Conservation (phyloP, 2,888 invertebrate genomes). For the Lasioglossum lativentre region DNA sequence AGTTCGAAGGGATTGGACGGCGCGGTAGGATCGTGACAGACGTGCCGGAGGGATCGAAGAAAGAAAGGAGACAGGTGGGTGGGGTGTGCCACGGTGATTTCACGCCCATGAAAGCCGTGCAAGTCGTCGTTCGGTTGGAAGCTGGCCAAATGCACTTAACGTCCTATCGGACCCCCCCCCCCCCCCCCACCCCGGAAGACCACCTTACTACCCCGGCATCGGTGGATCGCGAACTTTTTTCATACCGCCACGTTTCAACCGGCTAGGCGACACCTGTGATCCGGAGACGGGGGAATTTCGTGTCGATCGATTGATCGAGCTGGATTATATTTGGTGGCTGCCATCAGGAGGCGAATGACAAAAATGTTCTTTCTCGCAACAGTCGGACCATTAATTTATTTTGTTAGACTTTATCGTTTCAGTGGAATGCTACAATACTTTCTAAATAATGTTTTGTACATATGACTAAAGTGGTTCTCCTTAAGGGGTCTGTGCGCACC, state of each 20-base stretch:
- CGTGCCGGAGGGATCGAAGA: constrained; percentile 41
- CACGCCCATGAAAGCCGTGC: constrained; percentile 70
- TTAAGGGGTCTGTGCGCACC: no score
- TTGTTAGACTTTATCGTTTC: no score
- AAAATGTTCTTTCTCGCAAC: no score
- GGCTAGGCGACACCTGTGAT: not conserved
- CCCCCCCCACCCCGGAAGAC: constrained; percentile 60
- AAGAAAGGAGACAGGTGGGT: constrained; percentile 56
- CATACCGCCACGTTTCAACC: not conserved
- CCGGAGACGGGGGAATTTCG: not conserved
- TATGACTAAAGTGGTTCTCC: no score
- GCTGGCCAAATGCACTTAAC: constrained; percentile 82
- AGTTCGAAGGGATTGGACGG: constrained; percentile 65
- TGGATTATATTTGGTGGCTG: not conserved
- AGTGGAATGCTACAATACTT: no score
- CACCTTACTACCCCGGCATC: constrained; percentile 51
- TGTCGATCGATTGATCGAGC: not conserved
- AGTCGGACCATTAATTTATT: no score
- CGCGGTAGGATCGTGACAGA: constrained; percentile 52
- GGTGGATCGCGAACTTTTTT: constrained; percentile 42
- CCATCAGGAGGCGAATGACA: no score
- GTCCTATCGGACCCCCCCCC: constrained; percentile 76
- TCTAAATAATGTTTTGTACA: no score
- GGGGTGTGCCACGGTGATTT: constrained; percentile 69
- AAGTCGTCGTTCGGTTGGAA: constrained; percentile 76